Percentiles rank a stretch among this genome's conserved stretches.
phyloP scores from a whole-genome alignment of 2,797 vertebrate species.

The Periparus ater region DNA sequence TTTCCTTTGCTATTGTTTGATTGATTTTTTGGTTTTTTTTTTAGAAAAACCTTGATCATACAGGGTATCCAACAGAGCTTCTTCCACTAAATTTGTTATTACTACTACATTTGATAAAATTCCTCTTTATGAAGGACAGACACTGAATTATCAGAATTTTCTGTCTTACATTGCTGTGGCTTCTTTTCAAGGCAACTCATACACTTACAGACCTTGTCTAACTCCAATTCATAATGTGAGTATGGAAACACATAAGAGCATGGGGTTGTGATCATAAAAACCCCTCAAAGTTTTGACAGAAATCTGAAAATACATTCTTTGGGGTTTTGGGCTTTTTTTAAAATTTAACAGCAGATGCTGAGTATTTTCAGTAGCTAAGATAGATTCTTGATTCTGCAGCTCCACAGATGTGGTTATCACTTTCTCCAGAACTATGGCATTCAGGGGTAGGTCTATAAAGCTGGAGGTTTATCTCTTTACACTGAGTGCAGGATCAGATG shows the following conservation, averaged over 20 bases:
- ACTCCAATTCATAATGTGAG: neutral
- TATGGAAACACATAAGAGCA: neutral
- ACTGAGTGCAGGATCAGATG: neutral
- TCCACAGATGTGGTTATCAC: neutral
- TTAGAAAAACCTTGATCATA: neutral
- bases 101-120: neutral
- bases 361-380: neutral
- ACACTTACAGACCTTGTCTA: neutral
- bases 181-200: neutral
- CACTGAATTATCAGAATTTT: neutral
- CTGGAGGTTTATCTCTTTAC: neutral
- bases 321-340: neutral
- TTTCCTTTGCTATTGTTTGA: neutral
- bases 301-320: neutral
- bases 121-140: neutral
- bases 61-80: neutral
- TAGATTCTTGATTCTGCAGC: neutral
- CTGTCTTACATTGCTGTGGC: neutral
- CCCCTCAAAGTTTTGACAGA: neutral
- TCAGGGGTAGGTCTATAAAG: neutral
- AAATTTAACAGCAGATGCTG: neutral
- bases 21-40: rapidly evolving
- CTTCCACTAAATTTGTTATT: neutral
- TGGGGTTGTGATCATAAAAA: neutral
- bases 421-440: neutral